Evolutionary conservation across 2,888 invertebrate species (phyloP), one percentile per base, ranked within the genome.

Genomic region (Holacanthella duospinosa): DNA sequence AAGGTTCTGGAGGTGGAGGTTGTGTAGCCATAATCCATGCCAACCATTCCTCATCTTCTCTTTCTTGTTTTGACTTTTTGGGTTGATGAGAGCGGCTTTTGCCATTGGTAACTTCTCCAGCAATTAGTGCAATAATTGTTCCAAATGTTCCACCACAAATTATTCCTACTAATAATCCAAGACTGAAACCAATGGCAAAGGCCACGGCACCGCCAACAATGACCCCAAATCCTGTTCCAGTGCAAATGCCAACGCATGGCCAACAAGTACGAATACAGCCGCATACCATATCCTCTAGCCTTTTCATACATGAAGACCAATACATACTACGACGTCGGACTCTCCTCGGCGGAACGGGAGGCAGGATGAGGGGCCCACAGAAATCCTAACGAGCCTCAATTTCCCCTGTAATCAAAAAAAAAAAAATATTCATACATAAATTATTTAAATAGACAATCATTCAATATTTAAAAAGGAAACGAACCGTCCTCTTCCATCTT

Each of bases 401-500:
- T 26, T 55, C 60, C 6, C 48, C 48, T 48, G 48, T 4, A 48
- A 48, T 48, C 4, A 9, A 9, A 48, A 21, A 48, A 9, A 48
- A 4, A 9, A 48, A 9, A 48, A 48, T 4, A n/a, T 9, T 48
- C 36, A 36, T 9, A 36, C 36, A 36, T 16, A 36, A 16, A n/a
- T n/a, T n/a, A n/a, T n/a, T n/a, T n/a, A n/a, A 16, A 36, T 9
- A 48, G 48, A 4, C 6, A 48, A 21, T 9, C 48, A 36, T 21
- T 48, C 12, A 48, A 48, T 48, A n/a, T n/a, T n/a, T n/a, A n/a
- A 48, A 48, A 48, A n/a, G 19, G n/a, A 48, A 48, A 16, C 12
- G 4, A 6, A 59, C 59, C 93, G 77, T 95, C 94, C 76, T 95
- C 95, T 78, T 95, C 94, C 79, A 96, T 81, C 78, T 92, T 91